These are phyloP conservation scores for Fissipunctia ypsillon DNA, from an alignment of 2,888 invertebrate genomes.

Conservation along the genomic window DNA sequence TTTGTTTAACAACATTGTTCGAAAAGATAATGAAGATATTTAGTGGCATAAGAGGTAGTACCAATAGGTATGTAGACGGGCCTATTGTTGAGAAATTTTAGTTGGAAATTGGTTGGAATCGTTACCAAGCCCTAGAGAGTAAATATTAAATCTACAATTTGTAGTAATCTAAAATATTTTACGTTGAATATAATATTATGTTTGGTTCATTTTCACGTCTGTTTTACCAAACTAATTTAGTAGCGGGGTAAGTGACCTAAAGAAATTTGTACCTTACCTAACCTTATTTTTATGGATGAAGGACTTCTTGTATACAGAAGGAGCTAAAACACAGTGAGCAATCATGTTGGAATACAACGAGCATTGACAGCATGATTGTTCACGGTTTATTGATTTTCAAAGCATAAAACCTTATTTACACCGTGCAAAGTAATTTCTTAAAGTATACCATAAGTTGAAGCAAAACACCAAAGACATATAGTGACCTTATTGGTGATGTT, in stretches of 20 bases:
- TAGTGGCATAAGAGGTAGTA: background rate
- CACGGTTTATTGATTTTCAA: slow-evolving; percentile 1
- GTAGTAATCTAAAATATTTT: slow-evolving; percentile 4
- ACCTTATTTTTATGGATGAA: background rate
- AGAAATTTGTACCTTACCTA: background rate
- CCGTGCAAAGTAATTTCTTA: background rate
- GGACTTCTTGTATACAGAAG: background rate
- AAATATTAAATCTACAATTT: slow-evolving; percentile 1
- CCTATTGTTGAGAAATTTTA: background rate
- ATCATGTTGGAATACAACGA: background rate
- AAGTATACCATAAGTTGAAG: too few relatives aligned
- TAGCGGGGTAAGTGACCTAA: background rate
- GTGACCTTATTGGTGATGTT: too few relatives aligned
- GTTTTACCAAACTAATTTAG: background rate
- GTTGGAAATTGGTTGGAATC: slow-evolving; percentile 2
- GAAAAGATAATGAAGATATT: background rate
- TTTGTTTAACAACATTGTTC: too few relatives aligned
- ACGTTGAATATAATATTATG: background rate
- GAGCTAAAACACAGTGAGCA: too few relatives aligned
- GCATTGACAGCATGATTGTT: background rate
- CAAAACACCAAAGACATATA: too few relatives aligned
- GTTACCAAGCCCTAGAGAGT: background rate
- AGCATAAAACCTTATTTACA: background rate
- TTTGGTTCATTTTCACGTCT: background rate
- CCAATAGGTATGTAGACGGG: too few relatives aligned